Conservation (phyloP, 2,113 vertebrate genomes). For the Falco punctatus region DNA sequence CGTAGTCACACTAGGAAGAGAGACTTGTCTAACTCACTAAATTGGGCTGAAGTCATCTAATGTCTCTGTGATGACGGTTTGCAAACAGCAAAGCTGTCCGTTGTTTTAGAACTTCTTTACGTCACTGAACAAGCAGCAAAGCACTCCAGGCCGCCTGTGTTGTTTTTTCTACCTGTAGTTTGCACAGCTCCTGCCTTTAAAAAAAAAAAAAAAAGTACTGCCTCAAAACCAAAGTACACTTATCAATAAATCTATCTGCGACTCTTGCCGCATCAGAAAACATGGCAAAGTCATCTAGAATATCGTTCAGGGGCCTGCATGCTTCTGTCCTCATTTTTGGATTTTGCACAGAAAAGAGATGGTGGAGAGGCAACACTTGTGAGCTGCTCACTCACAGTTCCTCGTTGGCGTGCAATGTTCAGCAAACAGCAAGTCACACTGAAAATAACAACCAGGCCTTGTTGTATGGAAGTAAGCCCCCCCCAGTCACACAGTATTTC, state of each 20-base stretch:
- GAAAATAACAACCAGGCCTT: not conserved
- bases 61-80: too few species aligned
- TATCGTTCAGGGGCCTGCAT: too few species aligned
- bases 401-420: rapidly evolving
- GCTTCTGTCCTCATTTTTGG: not conserved
- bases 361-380: too few species aligned
- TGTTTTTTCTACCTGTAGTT: not conserved
- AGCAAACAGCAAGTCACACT: not conserved
- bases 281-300: not conserved
- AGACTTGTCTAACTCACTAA: not conserved
- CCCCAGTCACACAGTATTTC: not conserved
- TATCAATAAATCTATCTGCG: too few species aligned
- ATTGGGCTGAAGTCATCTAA: rapidly evolving
- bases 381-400: not conserved
- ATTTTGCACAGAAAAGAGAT: not conserved
- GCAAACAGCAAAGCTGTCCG: not conserved
- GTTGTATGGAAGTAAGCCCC: not conserved
- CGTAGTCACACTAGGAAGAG: too few species aligned
- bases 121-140: not conserved
- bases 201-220: not conserved
- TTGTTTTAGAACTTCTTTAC: not conserved
- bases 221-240: not conserved
- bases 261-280: too few species aligned
- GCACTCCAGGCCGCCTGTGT: rapidly evolving
- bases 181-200: not conserved